Evolutionary conservation across 1,140 invertebrate genomes (phyloP).

Genomic region (Lordiphosa collinella): DNA sequence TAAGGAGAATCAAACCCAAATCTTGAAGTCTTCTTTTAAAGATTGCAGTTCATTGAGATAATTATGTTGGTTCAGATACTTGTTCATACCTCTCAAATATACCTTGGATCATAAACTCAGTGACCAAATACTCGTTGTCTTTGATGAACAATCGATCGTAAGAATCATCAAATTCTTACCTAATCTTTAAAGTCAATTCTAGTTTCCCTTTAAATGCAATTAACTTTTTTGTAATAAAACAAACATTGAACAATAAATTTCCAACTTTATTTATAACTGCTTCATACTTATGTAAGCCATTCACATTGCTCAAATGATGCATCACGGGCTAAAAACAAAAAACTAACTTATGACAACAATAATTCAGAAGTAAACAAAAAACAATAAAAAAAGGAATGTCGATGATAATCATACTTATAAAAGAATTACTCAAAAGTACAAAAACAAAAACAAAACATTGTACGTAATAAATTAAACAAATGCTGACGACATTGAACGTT

Average conservation of each 20-base stretch:
- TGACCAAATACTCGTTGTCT: too few species aligned
- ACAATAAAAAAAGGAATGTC: conserved; percentile 12
- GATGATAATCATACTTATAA: conserved; percentile 30
- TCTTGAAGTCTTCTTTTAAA: too few species aligned
- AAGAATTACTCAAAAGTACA: conserved; percentile 14
- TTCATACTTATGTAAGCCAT: conserved; percentile 28
- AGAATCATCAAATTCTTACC: too few species aligned
- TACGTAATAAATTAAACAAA: conserved; percentile 51
- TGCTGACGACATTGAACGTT: conserved; percentile 48
- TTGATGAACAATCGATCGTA: too few species aligned
- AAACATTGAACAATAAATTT: background rate
- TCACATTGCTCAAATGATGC: conserved; percentile 33
- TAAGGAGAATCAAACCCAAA: too few species aligned
- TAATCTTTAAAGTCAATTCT: too few species aligned
- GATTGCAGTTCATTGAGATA: too few species aligned
- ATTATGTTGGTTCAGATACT: too few species aligned
- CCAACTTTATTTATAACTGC: conserved; percentile 8
- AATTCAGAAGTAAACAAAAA: conserved; percentile 21
- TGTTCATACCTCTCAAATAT: too few species aligned
- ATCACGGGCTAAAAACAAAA: conserved; percentile 25
- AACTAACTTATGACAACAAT: conserved; percentile 23
- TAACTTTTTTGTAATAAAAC: conserved; percentile 13
- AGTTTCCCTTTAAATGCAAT: background rate
- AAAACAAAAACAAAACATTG: conserved; percentile 14
- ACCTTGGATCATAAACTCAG: too few species aligned